Base-by-base conservation (phyloP, 2,888 invertebrate species). In the Encarsia formosa region DNA sequence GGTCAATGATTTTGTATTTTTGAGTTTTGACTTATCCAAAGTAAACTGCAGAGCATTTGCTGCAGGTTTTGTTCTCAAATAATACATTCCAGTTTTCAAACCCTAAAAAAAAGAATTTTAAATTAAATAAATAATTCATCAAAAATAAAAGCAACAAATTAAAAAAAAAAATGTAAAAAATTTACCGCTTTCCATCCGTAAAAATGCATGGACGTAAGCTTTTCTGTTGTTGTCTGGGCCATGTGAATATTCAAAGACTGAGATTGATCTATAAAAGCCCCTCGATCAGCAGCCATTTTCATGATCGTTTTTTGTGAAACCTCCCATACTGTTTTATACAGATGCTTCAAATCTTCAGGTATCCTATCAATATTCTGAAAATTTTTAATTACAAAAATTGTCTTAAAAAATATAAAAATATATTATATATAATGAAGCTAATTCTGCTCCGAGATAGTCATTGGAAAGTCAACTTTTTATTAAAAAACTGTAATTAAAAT, bases 291-390 rank as follows among this genome's bases (percentile, higher is more conserved):
- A 11, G 98, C 96, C 97, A 98, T 96, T 74, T 95, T 85, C 20
- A 98, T 83, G 5, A 97, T 84, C 1, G 84, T 85, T 73, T 92
- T 94, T 58, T 98, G 95, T 1, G 94, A 87, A 59, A 97, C 88
- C 76, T 98, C 97, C 97, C 97, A 97, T 2, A 95, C 94, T 0
- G 97, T 97, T 77, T 95, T 95, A 73, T 97, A 97, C 13, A 97
- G 79, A 1, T 82, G 82, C 67, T 93, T 88, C 39, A 97, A 78
- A 56, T 91, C 83, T 61, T 86, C 81, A 0, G 97, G 95, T 63
- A 98, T 92, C 16, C 77, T 76, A 19, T 87, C 85, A 61, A 97
- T 89, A 57, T 84, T 83, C 82, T 92, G 59, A 13, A 44, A 39
- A 49, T 43, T n/a, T n/a, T n/a, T n/a, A n/a, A n/a, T n/a, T n/a